Percentiles rank a stretch among this genome's conserved stretches.
Evolutionary conservation across 2,888 invertebrate species (phyloP).

Genomic region (Parnassius mnemosyne): DNA sequence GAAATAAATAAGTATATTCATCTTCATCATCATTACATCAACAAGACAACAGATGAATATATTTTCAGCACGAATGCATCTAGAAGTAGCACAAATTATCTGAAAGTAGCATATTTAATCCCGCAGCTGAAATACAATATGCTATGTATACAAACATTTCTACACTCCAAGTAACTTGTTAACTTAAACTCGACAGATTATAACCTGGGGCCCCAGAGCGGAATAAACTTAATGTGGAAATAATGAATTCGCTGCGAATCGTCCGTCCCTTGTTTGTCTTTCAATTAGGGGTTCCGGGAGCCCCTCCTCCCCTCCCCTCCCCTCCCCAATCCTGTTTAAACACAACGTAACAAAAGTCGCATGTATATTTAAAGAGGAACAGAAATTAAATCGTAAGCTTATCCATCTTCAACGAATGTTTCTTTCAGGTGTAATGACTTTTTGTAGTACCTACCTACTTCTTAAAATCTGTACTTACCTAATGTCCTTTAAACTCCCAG

Average conservation of each 20-base stretch:
- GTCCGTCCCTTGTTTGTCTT: constrained; percentile 74
- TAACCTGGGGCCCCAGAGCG: constrained; percentile 25
- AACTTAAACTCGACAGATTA: constrained; percentile 26
- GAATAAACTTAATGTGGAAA: constrained; percentile 66
- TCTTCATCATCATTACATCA: no score
- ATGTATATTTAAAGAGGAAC: constrained; percentile 68
- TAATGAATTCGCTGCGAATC: constrained; percentile 76
- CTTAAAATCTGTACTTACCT: no score
- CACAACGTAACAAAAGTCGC: constrained; percentile 52
- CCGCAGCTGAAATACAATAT: no score
- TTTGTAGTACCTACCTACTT: background rate
- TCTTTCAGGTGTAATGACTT: constrained; percentile 47
- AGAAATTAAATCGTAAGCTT: constrained; percentile 69
- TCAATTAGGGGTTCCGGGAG: constrained; percentile 68
- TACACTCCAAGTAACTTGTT: constrained; percentile 19
- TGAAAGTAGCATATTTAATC: no score
- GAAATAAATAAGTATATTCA: no score
- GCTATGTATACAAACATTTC: background rate
- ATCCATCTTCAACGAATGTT: constrained; percentile 39
- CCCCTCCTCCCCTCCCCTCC: constrained; percentile 37
- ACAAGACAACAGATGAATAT: no score
- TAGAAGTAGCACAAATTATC: no score
- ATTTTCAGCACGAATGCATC: no score
- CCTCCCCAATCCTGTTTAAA: constrained; percentile 54
- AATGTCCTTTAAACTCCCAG: no score